These are phyloP conservation scores for Taphrorychus bicolor DNA, from an alignment of 2,888 invertebrate genomes.

Conservation along the genomic window DNA sequence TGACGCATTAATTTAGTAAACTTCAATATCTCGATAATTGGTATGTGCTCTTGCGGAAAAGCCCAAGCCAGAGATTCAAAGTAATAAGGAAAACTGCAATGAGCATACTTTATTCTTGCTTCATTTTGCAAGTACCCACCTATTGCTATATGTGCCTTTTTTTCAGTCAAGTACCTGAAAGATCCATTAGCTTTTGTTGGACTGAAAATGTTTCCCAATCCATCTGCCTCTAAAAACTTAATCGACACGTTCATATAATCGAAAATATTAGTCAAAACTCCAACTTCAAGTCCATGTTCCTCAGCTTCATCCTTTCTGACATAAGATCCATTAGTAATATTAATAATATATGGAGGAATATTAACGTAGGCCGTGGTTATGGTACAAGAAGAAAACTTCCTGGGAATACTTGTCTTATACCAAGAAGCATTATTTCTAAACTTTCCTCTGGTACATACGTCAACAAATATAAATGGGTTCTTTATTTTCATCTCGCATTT, in stretches of 20 bases:
- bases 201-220: slow-evolving; percentile 28
- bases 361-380: slow-evolving; percentile 50
- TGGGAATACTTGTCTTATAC: slow-evolving; percentile 47
- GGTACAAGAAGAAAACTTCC: slow-evolving; percentile 50
- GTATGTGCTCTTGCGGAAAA: slow-evolving; percentile 50
- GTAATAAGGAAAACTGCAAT: slow-evolving; percentile 50
- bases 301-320: slow-evolving; percentile 13
- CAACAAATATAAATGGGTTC: slow-evolving; percentile 33
- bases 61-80: slow-evolving; percentile 54
- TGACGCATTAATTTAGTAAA: slow-evolving; percentile 12
- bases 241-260: slow-evolving; percentile 40
- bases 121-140: slow-evolving; percentile 52
- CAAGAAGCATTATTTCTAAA: slow-evolving; percentile 30
- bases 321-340: slow-evolving; percentile 38
- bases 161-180: slow-evolving; percentile 45
- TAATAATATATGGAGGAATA: slow-evolving; percentile 53
- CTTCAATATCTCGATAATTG: slow-evolving; percentile 8
- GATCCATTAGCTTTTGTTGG: slow-evolving; percentile 49
- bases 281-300: slow-evolving; percentile 42
- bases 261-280: slow-evolving; percentile 43
- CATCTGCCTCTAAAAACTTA: slow-evolving; percentile 27
- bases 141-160: slow-evolving; percentile 49
- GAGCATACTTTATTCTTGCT: slow-evolving; percentile 47
- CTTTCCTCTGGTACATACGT: slow-evolving; percentile 43
- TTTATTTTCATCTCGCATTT: neutral